phyloP scores from a whole-genome alignment of 2,888 invertebrate species.

The Ptilodon capucinus region DNA sequence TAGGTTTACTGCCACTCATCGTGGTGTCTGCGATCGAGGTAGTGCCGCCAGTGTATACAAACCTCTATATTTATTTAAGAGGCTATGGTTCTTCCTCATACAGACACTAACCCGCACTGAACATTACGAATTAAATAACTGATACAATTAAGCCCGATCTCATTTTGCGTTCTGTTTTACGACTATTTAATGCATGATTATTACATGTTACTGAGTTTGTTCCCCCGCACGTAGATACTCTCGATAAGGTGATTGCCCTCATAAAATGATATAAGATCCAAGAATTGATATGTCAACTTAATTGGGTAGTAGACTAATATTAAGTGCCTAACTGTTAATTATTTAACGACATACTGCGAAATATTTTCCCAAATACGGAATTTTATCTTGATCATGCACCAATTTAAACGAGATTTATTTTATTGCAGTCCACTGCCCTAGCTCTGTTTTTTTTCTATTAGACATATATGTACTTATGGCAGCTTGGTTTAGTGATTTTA shows the following conservation, averaged over 20 bases:
- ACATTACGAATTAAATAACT: slow-evolving; percentile 13
- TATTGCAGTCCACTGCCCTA: no score
- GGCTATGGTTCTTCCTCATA: slow-evolving; percentile 66
- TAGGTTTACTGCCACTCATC: slow-evolving; percentile 90
- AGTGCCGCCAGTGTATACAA: slow-evolving; percentile 53
- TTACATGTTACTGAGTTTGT: slow-evolving; percentile 8
- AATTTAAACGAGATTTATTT: no score
- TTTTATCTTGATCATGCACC: no score
- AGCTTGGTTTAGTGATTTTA: no score
- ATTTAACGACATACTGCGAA: no score
- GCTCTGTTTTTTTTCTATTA: no score
- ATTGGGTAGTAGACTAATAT: no score
- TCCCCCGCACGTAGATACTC: neutral
- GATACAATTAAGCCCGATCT: slow-evolving; percentile 11
- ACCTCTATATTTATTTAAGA: slow-evolving; percentile 33
- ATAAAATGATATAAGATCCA: neutral
- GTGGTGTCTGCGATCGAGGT: slow-evolving; percentile 90
- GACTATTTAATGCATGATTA: slow-evolving; percentile 5
- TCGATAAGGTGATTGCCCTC: neutral
- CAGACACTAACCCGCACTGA: slow-evolving; percentile 54
- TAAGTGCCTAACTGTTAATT: no score
- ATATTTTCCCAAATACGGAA: no score
- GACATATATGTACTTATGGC: no score
- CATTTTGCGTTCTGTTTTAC: slow-evolving; percentile 27
- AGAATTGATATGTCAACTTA: no score